Conservation (phyloP, 2,113 vertebrate species). For the Arvicanthis niloticus region DNA sequence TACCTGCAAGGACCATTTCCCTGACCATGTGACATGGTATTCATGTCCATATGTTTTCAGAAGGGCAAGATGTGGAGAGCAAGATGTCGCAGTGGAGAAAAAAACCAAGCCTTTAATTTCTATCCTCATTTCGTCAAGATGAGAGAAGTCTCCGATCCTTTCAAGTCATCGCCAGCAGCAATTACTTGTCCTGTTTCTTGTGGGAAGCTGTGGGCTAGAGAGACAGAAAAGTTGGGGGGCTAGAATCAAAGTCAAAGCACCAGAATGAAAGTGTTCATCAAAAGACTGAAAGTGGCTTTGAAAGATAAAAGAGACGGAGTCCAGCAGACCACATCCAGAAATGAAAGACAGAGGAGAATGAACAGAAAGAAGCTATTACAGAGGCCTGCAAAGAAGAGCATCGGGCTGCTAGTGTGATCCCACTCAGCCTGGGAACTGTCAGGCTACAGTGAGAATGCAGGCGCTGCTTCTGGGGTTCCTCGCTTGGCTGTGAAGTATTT, state of each 20-base stretch:
- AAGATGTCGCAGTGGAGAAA: neutral
- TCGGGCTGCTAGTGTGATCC: neutral
- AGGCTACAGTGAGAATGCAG: neutral
- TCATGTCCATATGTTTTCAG: neutral
- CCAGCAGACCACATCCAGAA: neutral
- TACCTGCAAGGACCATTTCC: neutral
- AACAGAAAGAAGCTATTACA: neutral
- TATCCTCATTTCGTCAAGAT: neutral
- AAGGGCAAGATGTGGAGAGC: conserved; percentile 22
- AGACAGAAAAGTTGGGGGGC: neutral
- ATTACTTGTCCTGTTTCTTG: conserved; percentile 34
- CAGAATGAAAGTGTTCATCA: neutral
- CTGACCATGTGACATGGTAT: neutral
- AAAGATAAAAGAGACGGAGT: conserved; percentile 57
- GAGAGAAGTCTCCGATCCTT: conserved; percentile 20
- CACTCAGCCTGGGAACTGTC: fast-evolving
- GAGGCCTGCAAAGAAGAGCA: neutral
- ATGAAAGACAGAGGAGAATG: conserved; percentile 11
- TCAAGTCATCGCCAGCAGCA: conserved; percentile 17
- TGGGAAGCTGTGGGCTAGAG: neutral
- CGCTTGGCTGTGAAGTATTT: too few species aligned
- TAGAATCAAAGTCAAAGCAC: conserved; percentile 53
- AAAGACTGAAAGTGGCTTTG: conserved; percentile 30
- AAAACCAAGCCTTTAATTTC: conserved; percentile 31
- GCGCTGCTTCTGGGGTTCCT: neutral